These are phyloP conservation scores for Heliothis virescens DNA, from an alignment of 1,140 invertebrate species.

Conservation along the genomic window DNA sequence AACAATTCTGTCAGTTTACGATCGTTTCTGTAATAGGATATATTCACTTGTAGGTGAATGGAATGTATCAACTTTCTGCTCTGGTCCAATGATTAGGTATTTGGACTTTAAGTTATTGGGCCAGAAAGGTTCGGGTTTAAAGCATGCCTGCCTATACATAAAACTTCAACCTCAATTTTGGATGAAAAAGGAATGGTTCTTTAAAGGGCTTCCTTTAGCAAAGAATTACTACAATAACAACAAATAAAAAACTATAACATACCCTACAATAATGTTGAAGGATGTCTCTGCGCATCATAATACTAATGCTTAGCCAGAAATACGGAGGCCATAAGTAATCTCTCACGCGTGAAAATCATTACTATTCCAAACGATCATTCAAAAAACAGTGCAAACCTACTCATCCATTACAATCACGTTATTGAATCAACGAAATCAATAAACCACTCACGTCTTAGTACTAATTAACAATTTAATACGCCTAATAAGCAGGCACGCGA, in stretches of 20 bases:
- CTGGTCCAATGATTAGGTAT: conserved; percentile 27
- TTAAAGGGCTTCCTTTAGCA: not conserved
- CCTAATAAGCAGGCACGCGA: conserved; percentile 4
- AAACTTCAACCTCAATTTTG: not conserved
- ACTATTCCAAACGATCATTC: not conserved
- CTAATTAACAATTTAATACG: conserved; percentile 13
- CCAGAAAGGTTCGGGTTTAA: not conserved
- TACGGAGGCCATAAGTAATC: too few relatives aligned
- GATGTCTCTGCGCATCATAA: too few relatives aligned
- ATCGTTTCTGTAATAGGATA: conserved; percentile 29
- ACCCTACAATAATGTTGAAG: too few relatives aligned
- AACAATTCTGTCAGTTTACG: not conserved
- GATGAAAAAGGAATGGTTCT: not conserved
- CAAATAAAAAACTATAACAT: too few relatives aligned
- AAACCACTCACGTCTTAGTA: not conserved
- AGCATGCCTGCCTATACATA: not conserved
- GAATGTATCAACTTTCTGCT: conserved; percentile 35
- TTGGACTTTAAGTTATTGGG: conserved; percentile 7
- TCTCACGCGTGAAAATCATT: too few relatives aligned
- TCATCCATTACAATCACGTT: not conserved
- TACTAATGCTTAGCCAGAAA: too few relatives aligned
- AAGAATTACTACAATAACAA: too few relatives aligned
- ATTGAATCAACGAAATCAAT: conserved; percentile 9
- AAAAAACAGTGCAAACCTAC: not conserved
- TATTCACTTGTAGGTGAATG: conserved; percentile 2